These are phyloP conservation scores for Pseudococcus jackbeardsleyi DNA, from an alignment of 2,888 invertebrate species.

Conservation along the genomic window DNA sequence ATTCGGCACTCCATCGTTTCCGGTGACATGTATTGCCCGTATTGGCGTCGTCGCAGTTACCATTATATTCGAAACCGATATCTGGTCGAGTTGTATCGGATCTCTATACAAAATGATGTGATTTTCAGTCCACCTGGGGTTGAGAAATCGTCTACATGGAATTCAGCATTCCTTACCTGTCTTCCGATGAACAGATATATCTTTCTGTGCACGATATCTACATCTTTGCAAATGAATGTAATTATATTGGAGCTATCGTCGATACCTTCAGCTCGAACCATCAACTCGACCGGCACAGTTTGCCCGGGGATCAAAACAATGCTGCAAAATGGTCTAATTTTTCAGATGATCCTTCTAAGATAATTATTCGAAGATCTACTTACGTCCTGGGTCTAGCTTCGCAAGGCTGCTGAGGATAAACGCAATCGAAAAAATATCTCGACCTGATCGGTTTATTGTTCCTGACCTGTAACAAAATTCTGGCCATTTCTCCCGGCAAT, in stretches of 20 bases:
- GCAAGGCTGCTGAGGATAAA: conserved; percentile 72
- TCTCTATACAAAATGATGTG: conserved; percentile 67
- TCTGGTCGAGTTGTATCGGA: conserved; percentile 75
- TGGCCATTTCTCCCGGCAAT: conserved; percentile 68
- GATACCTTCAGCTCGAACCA: conserved; percentile 73
- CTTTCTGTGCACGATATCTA: conserved; percentile 70
- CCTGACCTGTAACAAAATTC: conserved; percentile 80
- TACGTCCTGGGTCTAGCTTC: not conserved
- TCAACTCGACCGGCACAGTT: conserved; percentile 67
- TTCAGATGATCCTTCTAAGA: not conserved
- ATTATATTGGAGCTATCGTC: conserved; percentile 76
- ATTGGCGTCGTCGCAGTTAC: conserved; percentile 75
- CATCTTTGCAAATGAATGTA: conserved; percentile 75
- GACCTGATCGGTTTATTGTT: conserved; percentile 77
- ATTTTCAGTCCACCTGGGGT: not conserved
- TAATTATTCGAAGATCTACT: not conserved
- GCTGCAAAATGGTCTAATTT: conserved; percentile 69
- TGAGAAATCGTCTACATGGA: not conserved
- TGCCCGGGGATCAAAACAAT: conserved; percentile 71
- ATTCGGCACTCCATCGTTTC: conserved; percentile 79
- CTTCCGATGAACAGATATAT: conserved; percentile 67
- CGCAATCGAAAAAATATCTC: conserved; percentile 75
- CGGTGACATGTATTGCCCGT: conserved; percentile 75
- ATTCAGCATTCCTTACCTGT: conserved; percentile 66
- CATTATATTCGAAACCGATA: conserved; percentile 77